These are phyloP conservation scores for Dinoponera quadriceps DNA, from an alignment of 1,140 invertebrate species.

Conservation along the genomic window DNA sequence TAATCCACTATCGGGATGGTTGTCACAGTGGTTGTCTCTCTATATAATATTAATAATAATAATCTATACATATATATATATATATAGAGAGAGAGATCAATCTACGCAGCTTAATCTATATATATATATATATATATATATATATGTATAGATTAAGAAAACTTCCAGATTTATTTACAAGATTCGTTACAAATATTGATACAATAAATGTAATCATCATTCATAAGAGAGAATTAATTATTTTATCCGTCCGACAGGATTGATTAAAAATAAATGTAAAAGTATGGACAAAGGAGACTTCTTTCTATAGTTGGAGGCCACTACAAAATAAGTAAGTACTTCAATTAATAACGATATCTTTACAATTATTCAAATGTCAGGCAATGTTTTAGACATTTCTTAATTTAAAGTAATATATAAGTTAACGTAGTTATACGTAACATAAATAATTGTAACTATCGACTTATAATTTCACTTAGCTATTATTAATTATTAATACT, in stretches of 20 bases:
- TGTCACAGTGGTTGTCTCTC: slow-evolving; percentile 71
- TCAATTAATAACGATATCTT: too few relatives aligned
- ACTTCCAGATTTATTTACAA: slow-evolving; percentile 79
- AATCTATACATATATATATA: not conserved
- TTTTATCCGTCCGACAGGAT: slow-evolving; percentile 1
- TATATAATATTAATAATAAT: slow-evolving; percentile 52
- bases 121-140: not conserved
- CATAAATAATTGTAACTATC: not conserved
- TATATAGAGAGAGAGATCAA: too few relatives aligned
- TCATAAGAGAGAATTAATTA: slow-evolving; percentile 65
- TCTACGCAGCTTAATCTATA: too few relatives aligned
- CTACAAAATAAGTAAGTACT: too few relatives aligned
- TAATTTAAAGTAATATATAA: too few relatives aligned
- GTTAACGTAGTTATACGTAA: too few relatives aligned
- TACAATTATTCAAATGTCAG: too few relatives aligned
- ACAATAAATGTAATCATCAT: slow-evolving; percentile 77
- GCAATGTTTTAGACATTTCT: too few relatives aligned
- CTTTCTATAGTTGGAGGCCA: not conserved
- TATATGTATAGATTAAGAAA: slow-evolving; percentile 52
- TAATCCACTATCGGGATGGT: slow-evolving; percentile 67
- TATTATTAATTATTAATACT: not conserved
- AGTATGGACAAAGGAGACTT: too few relatives aligned
- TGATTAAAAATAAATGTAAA: not conserved
- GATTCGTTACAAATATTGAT: slow-evolving; percentile 76
- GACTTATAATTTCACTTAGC: not conserved